phyloP scores from a whole-genome alignment of 2,113 vertebrate species.

The Rousettus leschenaultii region DNA sequence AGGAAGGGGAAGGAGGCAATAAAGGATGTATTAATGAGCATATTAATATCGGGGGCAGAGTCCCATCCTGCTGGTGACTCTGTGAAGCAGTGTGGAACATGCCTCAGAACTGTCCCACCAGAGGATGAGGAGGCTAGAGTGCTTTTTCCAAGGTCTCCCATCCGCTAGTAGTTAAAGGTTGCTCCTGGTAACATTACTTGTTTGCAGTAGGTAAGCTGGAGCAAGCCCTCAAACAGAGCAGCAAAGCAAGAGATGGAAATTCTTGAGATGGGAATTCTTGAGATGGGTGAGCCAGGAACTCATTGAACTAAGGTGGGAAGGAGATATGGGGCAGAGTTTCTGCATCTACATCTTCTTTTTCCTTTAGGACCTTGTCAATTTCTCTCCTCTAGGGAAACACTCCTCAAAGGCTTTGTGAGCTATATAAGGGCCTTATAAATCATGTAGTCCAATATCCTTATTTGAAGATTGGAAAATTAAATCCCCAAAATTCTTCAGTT shows the following conservation, averaged over 20 bases:
- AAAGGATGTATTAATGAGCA: neutral
- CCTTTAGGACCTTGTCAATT: neutral
- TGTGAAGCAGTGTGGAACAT: neutral
- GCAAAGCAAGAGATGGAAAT: neutral
- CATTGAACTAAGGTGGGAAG: neutral
- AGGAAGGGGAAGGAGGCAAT: neutral
- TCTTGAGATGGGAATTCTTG: neutral
- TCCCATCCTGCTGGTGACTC: neutral
- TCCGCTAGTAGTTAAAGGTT: neutral
- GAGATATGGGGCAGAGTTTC: accelerated
- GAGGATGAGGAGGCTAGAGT: neutral
- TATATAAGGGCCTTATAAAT: neutral
- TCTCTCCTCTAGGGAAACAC: neutral
- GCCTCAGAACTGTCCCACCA: neutral
- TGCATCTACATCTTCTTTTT: neutral
- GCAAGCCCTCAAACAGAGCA: neutral
- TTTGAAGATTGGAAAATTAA: neutral
- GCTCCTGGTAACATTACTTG: neutral
- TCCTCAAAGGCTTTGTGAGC: neutral
- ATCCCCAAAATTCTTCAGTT: neutral
- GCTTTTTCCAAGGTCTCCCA: neutral
- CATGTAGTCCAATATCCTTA: neutral
- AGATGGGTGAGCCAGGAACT: neutral
- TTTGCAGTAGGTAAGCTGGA: neutral
- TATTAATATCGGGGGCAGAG: neutral